These are phyloP conservation scores for Falco novaeseelandiae DNA, from an alignment of 2,797 vertebrate genomes.

Conservation along the genomic window DNA sequence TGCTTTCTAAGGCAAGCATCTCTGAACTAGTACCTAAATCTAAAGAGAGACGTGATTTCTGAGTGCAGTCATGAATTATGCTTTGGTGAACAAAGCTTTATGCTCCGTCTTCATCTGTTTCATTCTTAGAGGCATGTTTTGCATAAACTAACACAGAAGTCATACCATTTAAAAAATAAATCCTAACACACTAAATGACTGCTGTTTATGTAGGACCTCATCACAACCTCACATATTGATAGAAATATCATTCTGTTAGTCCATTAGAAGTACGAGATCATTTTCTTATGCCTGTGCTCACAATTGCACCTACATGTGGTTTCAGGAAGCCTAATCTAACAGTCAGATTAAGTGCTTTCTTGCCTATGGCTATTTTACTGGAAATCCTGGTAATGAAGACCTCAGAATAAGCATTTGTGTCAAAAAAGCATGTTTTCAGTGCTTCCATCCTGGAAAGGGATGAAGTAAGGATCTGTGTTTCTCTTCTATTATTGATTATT, in stretches of 20 bases:
- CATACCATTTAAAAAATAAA: neutral
- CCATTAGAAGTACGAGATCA: neutral
- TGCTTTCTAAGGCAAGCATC: conserved; percentile 9
- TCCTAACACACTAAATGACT: neutral
- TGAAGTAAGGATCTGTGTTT: conserved; percentile 20
- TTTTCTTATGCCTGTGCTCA: neutral
- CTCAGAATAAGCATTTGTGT: conserved; percentile 67
- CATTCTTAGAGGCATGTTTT: conserved; percentile 54
- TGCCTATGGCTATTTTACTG: conserved; percentile 74
- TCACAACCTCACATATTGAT: neutral
- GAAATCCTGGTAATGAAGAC: conserved; percentile 60
- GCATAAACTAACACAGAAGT: conserved; percentile 30
- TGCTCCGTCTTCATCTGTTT: neutral
- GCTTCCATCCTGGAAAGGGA: neutral
- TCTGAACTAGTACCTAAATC: neutral
- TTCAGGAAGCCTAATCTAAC: conserved; percentile 52
- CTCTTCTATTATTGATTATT: conserved; percentile 62
- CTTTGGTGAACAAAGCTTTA: neutral
- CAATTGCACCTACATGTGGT: neutral
- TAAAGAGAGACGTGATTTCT: conserved; percentile 41
- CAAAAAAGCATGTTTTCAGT: conserved; percentile 53
- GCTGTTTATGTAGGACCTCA: neutral
- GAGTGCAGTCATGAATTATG: neutral
- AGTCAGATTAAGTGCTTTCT: conserved; percentile 69
- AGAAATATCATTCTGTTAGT: neutral